Evolutionary conservation across 37 sponge, comb jelly and placozoan genomes (phyloP).

Genomic region (Axinella damicornis): DNA sequence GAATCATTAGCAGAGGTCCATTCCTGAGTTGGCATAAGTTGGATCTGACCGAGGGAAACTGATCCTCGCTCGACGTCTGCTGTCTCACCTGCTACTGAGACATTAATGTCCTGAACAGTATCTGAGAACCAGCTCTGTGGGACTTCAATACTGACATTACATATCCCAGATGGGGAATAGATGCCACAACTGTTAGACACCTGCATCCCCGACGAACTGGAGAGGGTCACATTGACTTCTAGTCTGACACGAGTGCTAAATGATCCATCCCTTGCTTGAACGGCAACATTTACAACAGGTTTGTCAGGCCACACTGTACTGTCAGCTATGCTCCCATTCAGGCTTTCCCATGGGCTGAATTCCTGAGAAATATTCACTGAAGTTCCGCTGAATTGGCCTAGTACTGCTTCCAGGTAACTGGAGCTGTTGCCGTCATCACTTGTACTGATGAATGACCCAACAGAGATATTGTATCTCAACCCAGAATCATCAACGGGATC

Average conservation of each 20-base stretch:
- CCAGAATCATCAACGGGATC: background rate
- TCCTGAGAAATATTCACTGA: background rate
- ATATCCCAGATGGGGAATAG: background rate
- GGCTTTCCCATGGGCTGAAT: background rate
- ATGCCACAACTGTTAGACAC: background rate
- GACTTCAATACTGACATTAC: background rate
- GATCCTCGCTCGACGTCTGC: background rate
- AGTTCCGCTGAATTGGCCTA: background rate
- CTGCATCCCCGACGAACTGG: background rate
- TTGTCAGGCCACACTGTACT: conserved; percentile 14
- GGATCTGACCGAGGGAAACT: background rate
- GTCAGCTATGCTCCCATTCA: background rate
- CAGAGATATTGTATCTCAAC: background rate
- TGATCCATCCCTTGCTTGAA: conserved; percentile 31
- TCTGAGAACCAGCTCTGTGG: conserved; percentile 10
- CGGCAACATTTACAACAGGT: background rate
- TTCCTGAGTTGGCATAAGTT: no score
- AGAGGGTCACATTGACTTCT: no score
- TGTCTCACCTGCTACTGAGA: background rate
- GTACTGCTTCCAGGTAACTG: background rate
- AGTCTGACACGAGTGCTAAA: conserved; percentile 24
- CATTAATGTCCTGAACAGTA: background rate
- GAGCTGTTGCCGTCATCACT: background rate
- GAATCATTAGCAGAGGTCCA: no score
- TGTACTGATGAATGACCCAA: conserved; percentile 17